phyloP scores from a whole-genome alignment of 2,888 invertebrate genomes.

The Pterobdella sp. region DNA sequence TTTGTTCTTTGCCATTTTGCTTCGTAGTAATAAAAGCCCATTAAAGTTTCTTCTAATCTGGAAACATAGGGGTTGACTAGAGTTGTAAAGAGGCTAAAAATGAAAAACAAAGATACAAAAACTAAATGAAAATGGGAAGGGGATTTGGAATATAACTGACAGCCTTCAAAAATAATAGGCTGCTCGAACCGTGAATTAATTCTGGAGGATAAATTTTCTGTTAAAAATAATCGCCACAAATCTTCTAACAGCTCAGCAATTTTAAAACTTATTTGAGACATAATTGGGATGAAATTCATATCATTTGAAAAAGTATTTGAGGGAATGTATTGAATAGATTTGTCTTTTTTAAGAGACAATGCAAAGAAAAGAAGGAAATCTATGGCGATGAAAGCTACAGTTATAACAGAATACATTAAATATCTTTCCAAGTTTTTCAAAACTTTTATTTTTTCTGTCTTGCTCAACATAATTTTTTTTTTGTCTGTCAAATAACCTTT shows the following conservation, averaged over 20 bases:
- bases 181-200: background rate
- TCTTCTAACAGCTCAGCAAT: background rate
- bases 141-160: background rate
- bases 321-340: background rate
- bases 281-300: background rate
- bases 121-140: background rate
- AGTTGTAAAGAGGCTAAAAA: constrained; percentile 1
- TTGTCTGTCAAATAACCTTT: constrained; percentile 8
- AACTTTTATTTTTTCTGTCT: constrained; percentile 1
- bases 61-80: background rate
- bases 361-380: constrained; percentile 10
- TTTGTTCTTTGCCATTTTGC: constrained; percentile 15
- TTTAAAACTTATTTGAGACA: constrained; percentile 9
- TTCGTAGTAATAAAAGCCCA: constrained; percentile 11
- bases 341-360: background rate
- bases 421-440: background rate
- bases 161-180: constrained; percentile 2
- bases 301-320: background rate
- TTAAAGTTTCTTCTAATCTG: constrained; percentile 18
- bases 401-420: background rate
- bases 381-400: constrained; percentile 5
- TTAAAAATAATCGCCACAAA: background rate
- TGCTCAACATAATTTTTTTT: background rate
- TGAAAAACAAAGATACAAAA: background rate
- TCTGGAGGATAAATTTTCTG: background rate